A percentile compares a stretch with the other conserved stretches of the same genome.
phyloP scores from a whole-genome alignment of 1,140 invertebrate genomes.

The Teleopsis dalmanni region DNA sequence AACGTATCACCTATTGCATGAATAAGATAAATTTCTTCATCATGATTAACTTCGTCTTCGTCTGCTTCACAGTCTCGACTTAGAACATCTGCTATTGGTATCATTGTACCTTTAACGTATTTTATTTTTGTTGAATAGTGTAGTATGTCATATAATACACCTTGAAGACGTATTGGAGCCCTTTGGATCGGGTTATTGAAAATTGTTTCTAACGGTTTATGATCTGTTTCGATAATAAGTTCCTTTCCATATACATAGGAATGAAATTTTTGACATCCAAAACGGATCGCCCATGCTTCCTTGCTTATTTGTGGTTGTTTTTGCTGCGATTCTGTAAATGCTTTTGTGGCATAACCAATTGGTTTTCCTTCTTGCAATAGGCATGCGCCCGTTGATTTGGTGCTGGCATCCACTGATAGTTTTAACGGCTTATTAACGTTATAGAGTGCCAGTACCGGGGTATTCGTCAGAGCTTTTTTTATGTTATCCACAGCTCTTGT shows the following conservation, averaged over 20 bases:
- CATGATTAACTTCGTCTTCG: neutral
- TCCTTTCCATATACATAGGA: conserved; percentile 20
- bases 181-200: conserved; percentile 34
- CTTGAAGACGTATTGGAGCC: neutral
- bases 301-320: conserved; percentile 40
- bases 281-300: conserved; percentile 34
- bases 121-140: neutral
- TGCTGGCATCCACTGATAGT: conserved; percentile 15
- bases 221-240: conserved; percentile 42
- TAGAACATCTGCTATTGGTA: neutral
- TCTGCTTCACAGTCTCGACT: neutral
- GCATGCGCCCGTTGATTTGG: conserved; percentile 19
- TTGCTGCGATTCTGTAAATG: conserved; percentile 29
- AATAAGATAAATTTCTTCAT: neutral
- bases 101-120: neutral
- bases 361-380: conserved; percentile 23
- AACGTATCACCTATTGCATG: neutral
- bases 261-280: conserved; percentile 29
- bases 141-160: neutral
- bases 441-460: conserved; percentile 28
- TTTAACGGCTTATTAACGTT: conserved; percentile 13
- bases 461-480: conserved; percentile 24
- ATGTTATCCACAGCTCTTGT: conserved; percentile 30
- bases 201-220: conserved; percentile 44
- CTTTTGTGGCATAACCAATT: conserved; percentile 26